Base-by-base conservation (phyloP, 2,888 invertebrate species). In the Beris chalybata region DNA sequence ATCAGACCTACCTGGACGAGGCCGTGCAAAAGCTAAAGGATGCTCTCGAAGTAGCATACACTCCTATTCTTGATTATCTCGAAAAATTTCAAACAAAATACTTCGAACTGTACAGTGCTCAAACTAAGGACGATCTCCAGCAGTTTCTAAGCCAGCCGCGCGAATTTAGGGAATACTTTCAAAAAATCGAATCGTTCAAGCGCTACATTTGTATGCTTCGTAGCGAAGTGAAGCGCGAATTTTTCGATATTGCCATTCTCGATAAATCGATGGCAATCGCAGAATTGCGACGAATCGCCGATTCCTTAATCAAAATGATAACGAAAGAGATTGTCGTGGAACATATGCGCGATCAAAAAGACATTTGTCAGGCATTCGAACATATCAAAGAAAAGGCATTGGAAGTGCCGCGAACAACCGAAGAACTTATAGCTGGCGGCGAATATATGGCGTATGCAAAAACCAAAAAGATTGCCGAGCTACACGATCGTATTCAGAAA, bases 371-470 rank as follows among this genome's bases (percentile, higher is more conserved):
- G 1, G 86, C 86, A 72, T 95, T 94, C 77, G 87, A 90, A 78
- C 82, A 82, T 32, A 87, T 95, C 65, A 86, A 86, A 72, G 82
- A 82, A 43, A 85, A 83, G 70, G 92, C 93, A 0, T 76, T 90
- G 11, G 85, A 86, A 72, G 86, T 88, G 71, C 95, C 95, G 0
- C 84, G 84, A 70, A 89, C 89, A 47, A 93, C 94, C 0, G 89
- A 88, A 72, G 92, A 95, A 74, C 82, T 96, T 38, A 86, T 95
- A 72, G 90, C 89, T 70, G 87, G 90, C 79, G 91, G 92, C 43
- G 84, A 88, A 65, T 93, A 91, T 77, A 92, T 95, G 83, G 83
- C 92, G 71, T 84, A 87, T 71, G 93, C 91, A 0, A 89, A 90
- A 73, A 89, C 90, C 4, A 85, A 85, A 45, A 84, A 90, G 67